A percentile compares a stretch with the other conserved stretches of the same genome.
Evolutionary conservation across 1,140 invertebrate species (phyloP).

Genomic region (Drosophila repleta): DNA sequence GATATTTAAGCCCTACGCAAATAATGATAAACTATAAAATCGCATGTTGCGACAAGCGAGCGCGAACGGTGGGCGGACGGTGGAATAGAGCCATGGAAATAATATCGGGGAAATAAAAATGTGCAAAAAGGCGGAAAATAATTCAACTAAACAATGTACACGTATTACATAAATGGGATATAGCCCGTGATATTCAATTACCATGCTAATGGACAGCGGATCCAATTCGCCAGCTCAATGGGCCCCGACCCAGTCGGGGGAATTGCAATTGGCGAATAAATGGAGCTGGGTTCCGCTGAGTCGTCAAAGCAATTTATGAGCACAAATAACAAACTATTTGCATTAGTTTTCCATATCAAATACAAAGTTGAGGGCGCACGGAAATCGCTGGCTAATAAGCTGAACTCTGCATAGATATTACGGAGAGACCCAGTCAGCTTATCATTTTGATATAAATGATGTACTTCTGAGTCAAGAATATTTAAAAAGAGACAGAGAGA

Average conservation of each 20-base stretch:
- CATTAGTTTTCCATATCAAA: neutral
- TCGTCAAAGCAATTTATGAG: neutral
- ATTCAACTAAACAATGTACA: slow-evolving; percentile 82
- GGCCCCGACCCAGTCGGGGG: neutral
- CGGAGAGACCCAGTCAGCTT: too few species aligned
- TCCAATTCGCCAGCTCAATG: slow-evolving; percentile 8
- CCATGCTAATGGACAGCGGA: slow-evolving; percentile 56
- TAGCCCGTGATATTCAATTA: slow-evolving; percentile 74
- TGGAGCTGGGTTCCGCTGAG: neutral
- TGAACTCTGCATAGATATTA: too few species aligned
- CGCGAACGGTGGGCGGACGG: neutral
- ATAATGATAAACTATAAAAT: slow-evolving; percentile 83
- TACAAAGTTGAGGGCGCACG: too few species aligned
- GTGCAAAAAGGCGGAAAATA: slow-evolving; percentile 79
- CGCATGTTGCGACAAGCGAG: slow-evolving; percentile 51
- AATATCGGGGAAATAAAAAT: slow-evolving; percentile 79
- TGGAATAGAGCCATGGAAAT: slow-evolving; percentile 52
- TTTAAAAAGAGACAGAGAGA: too few species aligned
- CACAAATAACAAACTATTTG: slow-evolving; percentile 1
- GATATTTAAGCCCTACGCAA: slow-evolving; percentile 74
- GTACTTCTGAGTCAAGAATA: too few species aligned
- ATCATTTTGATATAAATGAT: too few species aligned
- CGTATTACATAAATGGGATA: slow-evolving; percentile 82
- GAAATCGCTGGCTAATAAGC: too few species aligned
- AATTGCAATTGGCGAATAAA: slow-evolving; percentile 7